Conservation (phyloP, 2,888 invertebrate species). For the Digitonthophagus gazella region DNA sequence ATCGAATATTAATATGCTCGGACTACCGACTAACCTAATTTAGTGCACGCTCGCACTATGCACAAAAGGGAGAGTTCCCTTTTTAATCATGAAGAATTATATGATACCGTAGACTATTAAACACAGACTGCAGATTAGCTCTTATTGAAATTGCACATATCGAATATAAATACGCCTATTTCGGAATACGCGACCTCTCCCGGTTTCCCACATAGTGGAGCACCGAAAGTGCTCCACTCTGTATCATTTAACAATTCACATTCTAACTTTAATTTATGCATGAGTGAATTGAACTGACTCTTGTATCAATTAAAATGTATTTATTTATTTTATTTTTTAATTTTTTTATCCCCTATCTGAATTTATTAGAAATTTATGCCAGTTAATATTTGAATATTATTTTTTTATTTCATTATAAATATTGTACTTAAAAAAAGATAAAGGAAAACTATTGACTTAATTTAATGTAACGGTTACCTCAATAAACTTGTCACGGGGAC, state of each 20-base stretch:
- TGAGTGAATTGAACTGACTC: not conserved
- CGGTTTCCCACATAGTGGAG: not conserved
- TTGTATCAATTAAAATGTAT: too few relatives aligned
- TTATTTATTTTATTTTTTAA: too few relatives aligned
- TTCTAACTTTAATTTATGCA: not conserved
- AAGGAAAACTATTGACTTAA: not conserved
- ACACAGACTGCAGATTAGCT: not conserved
- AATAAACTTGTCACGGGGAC: not conserved
- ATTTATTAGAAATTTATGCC: too few relatives aligned
- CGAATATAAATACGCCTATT: not conserved
- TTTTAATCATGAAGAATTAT: not conserved
- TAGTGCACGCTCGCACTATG: slow-evolving; percentile 2
- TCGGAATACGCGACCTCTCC: not conserved
- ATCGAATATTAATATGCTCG: slow-evolving; percentile 17
- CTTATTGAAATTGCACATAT: not conserved
- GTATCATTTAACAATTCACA: not conserved
- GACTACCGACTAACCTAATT: not conserved
- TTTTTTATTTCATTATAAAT: too few relatives aligned
- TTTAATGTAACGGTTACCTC: not conserved
- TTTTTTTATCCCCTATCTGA: too few relatives aligned
- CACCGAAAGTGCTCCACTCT: not conserved
- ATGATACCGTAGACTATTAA: not conserved
- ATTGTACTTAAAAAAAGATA: not conserved
- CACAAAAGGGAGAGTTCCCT: not conserved
- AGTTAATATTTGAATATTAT: too few relatives aligned